Evolutionary conservation across 2,797 vertebrate genomes (phyloP).

Genomic region (Gambelia wislizenii): DNA sequence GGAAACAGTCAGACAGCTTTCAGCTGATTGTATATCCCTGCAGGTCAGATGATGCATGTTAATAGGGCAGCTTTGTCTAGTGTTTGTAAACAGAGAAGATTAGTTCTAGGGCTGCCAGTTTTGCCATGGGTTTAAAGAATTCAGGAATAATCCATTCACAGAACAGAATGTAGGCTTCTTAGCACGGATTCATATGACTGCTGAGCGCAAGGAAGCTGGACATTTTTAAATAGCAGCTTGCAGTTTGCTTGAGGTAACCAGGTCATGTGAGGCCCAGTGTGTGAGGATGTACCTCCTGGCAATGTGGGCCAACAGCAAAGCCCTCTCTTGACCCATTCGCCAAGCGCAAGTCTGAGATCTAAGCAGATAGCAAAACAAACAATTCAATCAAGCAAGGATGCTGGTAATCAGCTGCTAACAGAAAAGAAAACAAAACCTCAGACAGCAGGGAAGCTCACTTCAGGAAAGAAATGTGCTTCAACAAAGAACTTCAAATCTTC

Average conservation of each 20-base stretch:
- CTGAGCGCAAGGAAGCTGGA: not conserved
- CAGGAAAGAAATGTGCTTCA: conserved; percentile 22
- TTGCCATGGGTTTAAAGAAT: conserved; percentile 54
- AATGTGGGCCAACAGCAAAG: not conserved
- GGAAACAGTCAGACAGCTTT: conserved; percentile 27
- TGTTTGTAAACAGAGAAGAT: conserved; percentile 70
- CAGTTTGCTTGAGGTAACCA: conserved; percentile 26
- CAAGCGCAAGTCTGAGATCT: conserved; percentile 6
- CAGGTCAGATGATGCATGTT: conserved; percentile 53
- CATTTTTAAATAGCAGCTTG: conserved; percentile 8
- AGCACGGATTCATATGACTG: conserved; percentile 2
- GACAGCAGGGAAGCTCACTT: conserved; percentile 9
- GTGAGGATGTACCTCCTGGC: not conserved
- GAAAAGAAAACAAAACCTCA: not conserved
- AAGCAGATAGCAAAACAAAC: conserved; percentile 15
- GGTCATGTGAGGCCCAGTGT: not conserved
- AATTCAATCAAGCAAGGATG: not conserved
- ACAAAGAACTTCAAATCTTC: not conserved
- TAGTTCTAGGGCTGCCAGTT: conserved; percentile 56
- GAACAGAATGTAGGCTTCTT: conserved; percentile 50
- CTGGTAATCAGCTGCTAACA: conserved; percentile 10
- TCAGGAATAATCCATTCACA: conserved; percentile 53
- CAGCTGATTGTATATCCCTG: conserved; percentile 27
- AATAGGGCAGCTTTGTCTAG: conserved; percentile 56
- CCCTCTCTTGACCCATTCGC: not conserved